Evolutionary conservation across 2,888 invertebrate species (phyloP).

Genomic region (Stomorhina lunata): DNA sequence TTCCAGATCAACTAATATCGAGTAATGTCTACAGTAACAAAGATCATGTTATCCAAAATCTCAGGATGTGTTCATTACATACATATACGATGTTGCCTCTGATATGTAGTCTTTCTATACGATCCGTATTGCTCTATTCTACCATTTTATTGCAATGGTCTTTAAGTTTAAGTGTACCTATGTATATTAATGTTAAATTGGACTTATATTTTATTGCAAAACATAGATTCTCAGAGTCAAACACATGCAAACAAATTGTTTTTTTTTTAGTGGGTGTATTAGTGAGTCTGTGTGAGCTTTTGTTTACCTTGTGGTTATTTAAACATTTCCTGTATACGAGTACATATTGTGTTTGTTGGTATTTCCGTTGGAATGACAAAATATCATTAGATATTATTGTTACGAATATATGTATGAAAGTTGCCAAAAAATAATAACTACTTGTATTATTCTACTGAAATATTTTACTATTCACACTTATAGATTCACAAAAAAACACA

Average conservation of each 20-base stretch:
- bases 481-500: not conserved
- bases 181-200: too few species aligned
- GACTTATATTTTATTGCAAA: not conserved
- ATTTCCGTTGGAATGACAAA: constrained; percentile 67
- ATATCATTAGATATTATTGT: constrained; percentile 57
- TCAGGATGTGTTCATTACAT: too few species aligned
- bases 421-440: constrained; percentile 59
- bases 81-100: too few species aligned
- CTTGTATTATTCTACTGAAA: not conserved
- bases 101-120: too few species aligned
- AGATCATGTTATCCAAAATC: too few species aligned
- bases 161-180: too few species aligned
- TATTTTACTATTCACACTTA: not conserved
- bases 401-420: constrained; percentile 46
- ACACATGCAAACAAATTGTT: constrained; percentile 6
- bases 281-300: constrained; percentile 17
- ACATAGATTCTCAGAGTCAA: constrained; percentile 36
- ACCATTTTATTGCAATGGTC: too few species aligned
- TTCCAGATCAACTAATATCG: too few species aligned
- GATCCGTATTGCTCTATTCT: too few species aligned
- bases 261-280: not conserved
- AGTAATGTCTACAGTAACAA: too few species aligned
- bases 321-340: constrained; percentile 67
- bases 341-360: constrained; percentile 59
- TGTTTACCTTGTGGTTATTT: constrained; percentile 62